Evolutionary conservation across 2,113 vertebrate species (phyloP).

Genomic region (Theristicus caerulescens): DNA sequence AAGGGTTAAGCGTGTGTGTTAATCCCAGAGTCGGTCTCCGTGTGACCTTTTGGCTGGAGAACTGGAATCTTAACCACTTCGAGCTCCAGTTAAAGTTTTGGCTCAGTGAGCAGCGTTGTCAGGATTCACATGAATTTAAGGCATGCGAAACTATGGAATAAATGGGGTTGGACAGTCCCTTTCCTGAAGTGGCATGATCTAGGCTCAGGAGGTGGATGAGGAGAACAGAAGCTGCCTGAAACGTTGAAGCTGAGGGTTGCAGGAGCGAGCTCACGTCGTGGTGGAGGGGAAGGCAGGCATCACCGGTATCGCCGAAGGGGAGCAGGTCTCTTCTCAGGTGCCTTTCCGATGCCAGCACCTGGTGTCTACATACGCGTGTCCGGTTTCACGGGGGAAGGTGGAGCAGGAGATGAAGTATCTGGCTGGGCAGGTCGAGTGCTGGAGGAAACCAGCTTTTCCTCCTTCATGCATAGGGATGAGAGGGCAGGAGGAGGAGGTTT

Average conservation of each 20-base stretch:
- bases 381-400: background rate
- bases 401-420: background rate
- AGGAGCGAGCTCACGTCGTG: background rate
- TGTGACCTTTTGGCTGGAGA: background rate
- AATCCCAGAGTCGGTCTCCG: background rate
- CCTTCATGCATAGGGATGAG: background rate
- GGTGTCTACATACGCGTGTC: background rate
- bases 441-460: background rate
- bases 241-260: background rate
- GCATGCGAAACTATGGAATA: background rate
- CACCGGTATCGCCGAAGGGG: rapidly evolving
- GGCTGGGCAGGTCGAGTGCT: background rate
- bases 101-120: background rate
- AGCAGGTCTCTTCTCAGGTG: background rate
- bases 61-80: background rate
- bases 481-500: background rate
- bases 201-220: background rate
- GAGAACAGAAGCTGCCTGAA: background rate
- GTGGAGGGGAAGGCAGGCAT: background rate
- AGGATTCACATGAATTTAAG: background rate
- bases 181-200: rapidly evolving
- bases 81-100: background rate
- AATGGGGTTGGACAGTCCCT: background rate
- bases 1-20: background rate
- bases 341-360: background rate